Conservation (phyloP, 53 echinoderm and acorn worm genomes). For the Holothuria leucospilota region DNA sequence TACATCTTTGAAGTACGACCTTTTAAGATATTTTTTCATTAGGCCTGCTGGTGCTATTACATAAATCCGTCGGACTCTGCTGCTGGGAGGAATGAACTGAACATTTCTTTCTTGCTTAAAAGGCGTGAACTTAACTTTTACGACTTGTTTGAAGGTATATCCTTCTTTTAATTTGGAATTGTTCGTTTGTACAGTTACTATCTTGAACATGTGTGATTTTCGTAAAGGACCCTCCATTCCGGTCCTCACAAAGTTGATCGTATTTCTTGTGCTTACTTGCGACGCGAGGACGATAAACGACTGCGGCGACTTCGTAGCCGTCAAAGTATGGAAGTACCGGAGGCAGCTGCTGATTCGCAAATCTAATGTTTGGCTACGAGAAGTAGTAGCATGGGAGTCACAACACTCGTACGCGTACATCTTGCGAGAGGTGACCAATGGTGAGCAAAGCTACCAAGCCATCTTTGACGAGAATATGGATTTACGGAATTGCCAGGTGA, state of each 20-base stretch:
- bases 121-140: no score
- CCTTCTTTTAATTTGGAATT: no score
- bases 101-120: no score
- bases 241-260: background rate
- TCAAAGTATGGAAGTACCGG: slow-evolving; percentile 24
- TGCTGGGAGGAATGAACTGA: no score
- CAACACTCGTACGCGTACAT: slow-evolving; percentile 14
- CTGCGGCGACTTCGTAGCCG: slow-evolving; percentile 22
- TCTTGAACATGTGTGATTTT: no score
- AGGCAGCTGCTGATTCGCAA: slow-evolving; percentile 26
- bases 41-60: no score
- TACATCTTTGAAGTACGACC: no score
- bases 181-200: no score
- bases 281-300: slow-evolving; percentile 20
- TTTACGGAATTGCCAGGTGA: slow-evolving; percentile 27
- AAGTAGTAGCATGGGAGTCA: slow-evolving; percentile 45
- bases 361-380: slow-evolving; percentile 26
- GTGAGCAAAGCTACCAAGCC: background rate
- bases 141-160: no score
- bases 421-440: slow-evolving; percentile 33
- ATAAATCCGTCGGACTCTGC: no score
- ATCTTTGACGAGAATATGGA: slow-evolving; percentile 31
- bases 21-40: no score
- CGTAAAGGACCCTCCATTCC: background rate
- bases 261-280: slow-evolving; percentile 24